Evolutionary conservation across 2,113 vertebrate genomes (phyloP), one percentile per base, ranked within the genome.

Genomic region (Microtus oregoni): DNA sequence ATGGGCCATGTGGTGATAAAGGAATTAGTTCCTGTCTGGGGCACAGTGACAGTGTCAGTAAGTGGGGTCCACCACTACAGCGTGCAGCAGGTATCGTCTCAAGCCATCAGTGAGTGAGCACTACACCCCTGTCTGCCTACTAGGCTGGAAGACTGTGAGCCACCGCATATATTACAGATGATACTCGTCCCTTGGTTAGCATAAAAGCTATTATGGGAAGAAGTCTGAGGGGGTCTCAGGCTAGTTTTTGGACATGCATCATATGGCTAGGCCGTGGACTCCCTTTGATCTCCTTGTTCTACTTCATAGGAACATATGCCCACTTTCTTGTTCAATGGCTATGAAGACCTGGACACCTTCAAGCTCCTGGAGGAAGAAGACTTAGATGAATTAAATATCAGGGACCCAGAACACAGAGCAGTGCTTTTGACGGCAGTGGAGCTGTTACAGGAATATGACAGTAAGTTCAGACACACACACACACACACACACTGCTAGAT

Each of bases 311-410:
- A 99, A 96, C 99, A 99, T 98, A 99, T 99, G 99, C 99, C 99
- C 79, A 99, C 99, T 15, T 99, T 99, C 98, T 98, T 99, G 55
- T 99, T 99, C 98, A 99, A 99, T 68, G 99, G 99, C 26, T 99
- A 99, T 86, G 99, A 99, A 98, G 99, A 99, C 97, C 96, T 99
- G 98, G 99, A 99, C 98, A 99, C 99, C 4, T 99, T 99, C 97
- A 99, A 99, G 98, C 98, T 99, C 95, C 98, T 99, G 96, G 99
- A 99, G 91, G 99, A 99, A 96, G 99, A 99, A 97, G 99, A 99
- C 97, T 98, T 99, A 98, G 99, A 99, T 73, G 99, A 99, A 98
- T 98, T 99, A 94, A 99, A 99, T 89, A 99, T 99, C 97, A 98
- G 97, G 91, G 99, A 99, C 97, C 99, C 99, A 32, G 99, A 99